Base-by-base conservation (phyloP, 1,140 invertebrate genomes). In the Potamilus streckersoni region DNA sequence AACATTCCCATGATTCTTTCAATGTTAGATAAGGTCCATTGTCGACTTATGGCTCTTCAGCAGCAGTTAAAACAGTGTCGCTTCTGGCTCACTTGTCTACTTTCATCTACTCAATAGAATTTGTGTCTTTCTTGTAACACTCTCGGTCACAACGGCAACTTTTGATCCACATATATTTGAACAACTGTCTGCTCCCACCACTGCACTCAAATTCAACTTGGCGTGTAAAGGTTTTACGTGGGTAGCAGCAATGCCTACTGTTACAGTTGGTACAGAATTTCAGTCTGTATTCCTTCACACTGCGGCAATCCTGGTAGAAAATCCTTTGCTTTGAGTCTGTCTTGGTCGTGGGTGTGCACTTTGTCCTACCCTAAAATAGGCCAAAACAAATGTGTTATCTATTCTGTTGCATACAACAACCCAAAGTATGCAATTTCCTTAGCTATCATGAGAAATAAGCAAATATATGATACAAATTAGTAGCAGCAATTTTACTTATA, bases 261-360 rank as follows among this genome's bases (percentile, higher is more conserved):
- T 89, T 83, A 84, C 93, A 94, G 64, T 86, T 88, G 31, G 93
- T 93, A 81, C 93, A 94, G 78, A 91, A 91, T 82, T 93, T 93
- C 2, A 93, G 93, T 38, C 92, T 90, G 88, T 91, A 93, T 12
- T 91, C 87, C 74, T 92, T 92, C 63, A 92, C 90, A 83, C 93
- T 94, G 3, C 91, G 84, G 85, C 93, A 94, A 59, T 93, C 91
- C 23, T 92, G 93, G 73, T 93, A 91, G 2, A 90, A 89, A 15
- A 94, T 89, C 60, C 91, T 89, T 0, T 93, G 89, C 16, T 91
- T 89, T n/a, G 77, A 77, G 20, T 89, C 87, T 19, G 91, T 83
- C n/a, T 92, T 90, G 73, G 92, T 90, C 4, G 93, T 93, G 15
- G 92, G 92, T 68, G 93, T 93, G 85, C 93, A 94, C 84, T 92